Percentiles rank a stretch among this genome's conserved stretches.
Conservation (phyloP, 2,888 invertebrate genomes). For the Eupithecia inturbata region DNA sequence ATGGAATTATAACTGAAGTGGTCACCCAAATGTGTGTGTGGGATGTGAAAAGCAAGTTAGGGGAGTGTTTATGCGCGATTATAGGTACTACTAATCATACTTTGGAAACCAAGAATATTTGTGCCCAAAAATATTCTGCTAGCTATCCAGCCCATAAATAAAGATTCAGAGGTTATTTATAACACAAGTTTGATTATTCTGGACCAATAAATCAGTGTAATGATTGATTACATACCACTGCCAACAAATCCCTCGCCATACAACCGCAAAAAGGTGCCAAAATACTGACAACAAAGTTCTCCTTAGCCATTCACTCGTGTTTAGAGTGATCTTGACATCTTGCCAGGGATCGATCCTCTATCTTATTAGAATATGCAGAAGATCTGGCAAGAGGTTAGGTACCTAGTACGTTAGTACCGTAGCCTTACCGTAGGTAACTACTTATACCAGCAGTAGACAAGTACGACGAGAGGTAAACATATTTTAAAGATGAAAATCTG, state of each 20-base stretch:
- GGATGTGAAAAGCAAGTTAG: neutral
- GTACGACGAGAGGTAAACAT: neutral
- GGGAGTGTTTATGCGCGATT: neutral
- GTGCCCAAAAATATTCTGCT: neutral
- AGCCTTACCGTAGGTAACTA: neutral
- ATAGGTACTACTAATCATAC: neutral
- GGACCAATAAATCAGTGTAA: slow-evolving; percentile 18
- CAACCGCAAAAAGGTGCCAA: slow-evolving; percentile 34
- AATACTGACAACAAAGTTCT: slow-evolving; percentile 12
- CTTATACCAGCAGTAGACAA: neutral
- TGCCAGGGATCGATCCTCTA: slow-evolving; percentile 33
- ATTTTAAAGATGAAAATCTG: neutral
- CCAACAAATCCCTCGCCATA: slow-evolving; percentile 24
- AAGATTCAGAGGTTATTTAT: slow-evolving; percentile 14
- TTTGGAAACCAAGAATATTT: neutral
- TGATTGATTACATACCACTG: slow-evolving; percentile 23
- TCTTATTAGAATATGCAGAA: slow-evolving; percentile 14
- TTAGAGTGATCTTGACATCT: slow-evolving; percentile 23
- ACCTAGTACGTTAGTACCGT: neutral
- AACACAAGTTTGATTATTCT: slow-evolving; percentile 8
- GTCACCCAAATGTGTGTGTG: neutral
- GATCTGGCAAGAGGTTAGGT: neutral
- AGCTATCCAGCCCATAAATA: slow-evolving; percentile 13
- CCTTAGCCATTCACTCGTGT: slow-evolving; percentile 20
- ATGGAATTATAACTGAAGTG: neutral